Evolutionary conservation across 2,888 invertebrate genomes (phyloP).

Genomic region (Pollenia labialis): DNA sequence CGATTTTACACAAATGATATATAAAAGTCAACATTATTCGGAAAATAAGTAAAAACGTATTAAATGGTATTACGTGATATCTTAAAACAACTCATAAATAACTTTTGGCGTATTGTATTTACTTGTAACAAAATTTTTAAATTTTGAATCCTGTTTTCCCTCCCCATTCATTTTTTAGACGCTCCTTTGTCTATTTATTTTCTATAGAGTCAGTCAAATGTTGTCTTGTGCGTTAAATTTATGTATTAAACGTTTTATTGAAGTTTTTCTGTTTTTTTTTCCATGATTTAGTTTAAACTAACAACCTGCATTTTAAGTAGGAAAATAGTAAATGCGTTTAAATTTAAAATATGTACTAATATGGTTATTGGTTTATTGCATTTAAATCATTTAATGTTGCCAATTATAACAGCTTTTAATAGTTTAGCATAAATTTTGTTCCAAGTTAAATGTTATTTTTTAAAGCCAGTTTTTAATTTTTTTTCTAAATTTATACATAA

Average conservation of each 20-base stretch:
- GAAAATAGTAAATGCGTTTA: constrained; percentile 50
- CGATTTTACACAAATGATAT: constrained; percentile 49
- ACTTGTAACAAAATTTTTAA: constrained; percentile 26
- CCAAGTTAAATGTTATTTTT: neutral
- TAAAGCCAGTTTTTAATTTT: neutral
- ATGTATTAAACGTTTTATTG: constrained; percentile 39
- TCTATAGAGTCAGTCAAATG: constrained; percentile 13
- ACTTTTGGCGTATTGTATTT: constrained; percentile 42
- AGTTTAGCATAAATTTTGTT: constrained; percentile 82
- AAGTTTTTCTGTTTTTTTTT: constrained; percentile 29
- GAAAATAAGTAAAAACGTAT: constrained; percentile 24
- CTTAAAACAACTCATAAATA: constrained; percentile 71
- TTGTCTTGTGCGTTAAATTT: constrained; percentile 54
- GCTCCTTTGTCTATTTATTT: neutral
- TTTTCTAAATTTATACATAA: constrained; percentile 9
- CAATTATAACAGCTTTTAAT: constrained; percentile 83
- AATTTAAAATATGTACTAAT: constrained; percentile 60
- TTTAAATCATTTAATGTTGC: constrained; percentile 83
- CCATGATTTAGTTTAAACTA: constrained; percentile 22
- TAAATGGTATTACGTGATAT: constrained; percentile 69
- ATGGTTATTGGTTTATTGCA: constrained; percentile 74
- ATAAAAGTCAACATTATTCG: constrained; percentile 49
- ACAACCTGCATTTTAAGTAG: constrained; percentile 58
- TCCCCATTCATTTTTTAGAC: neutral
- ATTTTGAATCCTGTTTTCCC: constrained; percentile 49